Evolutionary conservation across 37 sponge, comb jelly and placozoan species (phyloP), one percentile per base, ranked within the genome.

Genomic region (Tethya wilhelma): DNA sequence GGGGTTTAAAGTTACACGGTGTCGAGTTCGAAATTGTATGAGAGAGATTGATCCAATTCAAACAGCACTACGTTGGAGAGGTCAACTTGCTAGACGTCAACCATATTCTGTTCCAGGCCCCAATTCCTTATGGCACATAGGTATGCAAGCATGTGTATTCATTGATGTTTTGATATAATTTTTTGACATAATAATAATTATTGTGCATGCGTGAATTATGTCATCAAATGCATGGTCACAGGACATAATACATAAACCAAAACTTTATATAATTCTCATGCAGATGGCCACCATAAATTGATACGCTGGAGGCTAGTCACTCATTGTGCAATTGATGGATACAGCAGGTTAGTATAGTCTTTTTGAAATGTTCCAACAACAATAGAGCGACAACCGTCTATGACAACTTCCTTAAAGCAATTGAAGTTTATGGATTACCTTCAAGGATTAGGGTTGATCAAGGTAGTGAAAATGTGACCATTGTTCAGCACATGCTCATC

Each of bases 211-310:
- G n/a, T n/a, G n/a, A n/a, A n/a, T n/a, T n/a, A n/a, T n/a, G n/a
- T n/a, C n/a, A n/a, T n/a, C n/a, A n/a, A n/a, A n/a, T n/a, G n/a
- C n/a, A n/a, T n/a, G n/a, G n/a, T n/a, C n/a, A n/a, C n/a, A n/a
- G n/a, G n/a, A n/a, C n/a, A n/a, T n/a, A n/a, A n/a, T n/a, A n/a
- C n/a, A n/a, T n/a, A n/a, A 14, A 19, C 9, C 14, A 25, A 12
- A 60, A 60, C 28, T 59, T 12, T 62, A 22, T 9, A 37, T 36
- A 7, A 8, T 39, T 9, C 40, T 38, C 17, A 6, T 58, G 12
- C 58, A 79, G 80, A 79, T 67, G 80, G 80, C 9, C 80, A 79
- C 43, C 80, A 79, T 57, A 79, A 79, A 28, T 58, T 79, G 4
- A 39, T 79, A 8, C 7, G 80, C 31, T 79, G 80, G 80, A 7